Base-by-base conservation (phyloP, 2,797 vertebrate species). In the Psittacula derbiana region DNA sequence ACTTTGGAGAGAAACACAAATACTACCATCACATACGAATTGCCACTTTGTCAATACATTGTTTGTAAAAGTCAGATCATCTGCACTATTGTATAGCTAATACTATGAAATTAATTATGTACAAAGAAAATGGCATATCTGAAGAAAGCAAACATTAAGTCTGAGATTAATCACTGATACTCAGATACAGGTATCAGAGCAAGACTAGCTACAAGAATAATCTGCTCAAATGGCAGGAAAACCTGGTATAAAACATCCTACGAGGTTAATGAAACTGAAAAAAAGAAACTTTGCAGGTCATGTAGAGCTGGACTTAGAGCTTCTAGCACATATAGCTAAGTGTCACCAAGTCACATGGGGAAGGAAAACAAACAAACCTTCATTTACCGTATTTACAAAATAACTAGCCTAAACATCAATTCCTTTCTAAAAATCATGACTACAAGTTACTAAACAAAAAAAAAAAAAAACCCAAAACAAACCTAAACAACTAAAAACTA, bases 1-100 rank as follows among this genome's bases (percentile, higher is more conserved):
- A 98, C 99, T 99, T 97, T 20, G 91, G 97, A 91, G 95, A 67
- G 95, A 97, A 93, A 85, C 93, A 95, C 7, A 36, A 84, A 86
- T 30, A 38, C 4, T 8, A 53, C n/a, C n/a, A 78, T 74, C 60
- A 90, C 55, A 66, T 2, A 7, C 33, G 53, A 24, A 11, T 43
- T 91, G 66, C 36, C 6, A 44, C 31, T 91, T 72, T 50, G 46
- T 52, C 79, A 86, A 28, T 65, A 53, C 36, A 8, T 9, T 20
- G 11, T 58, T 49, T 61, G 31, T n/a, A 27, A 67, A 80, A 86
- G 27, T 40, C 62, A 75, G 23, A 86, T 46, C 21, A 31, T 27
- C 36, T 53, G 23, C 16, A 9, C 31, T 83, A n/a, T 3, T 11
- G 3, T 23, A 11, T 25, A 47, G 66, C 16, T 81, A 75, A 61